These are phyloP conservation scores for Rostratula benghalensis DNA, from an alignment of 2,113 vertebrate species.

Conservation along the genomic window DNA sequence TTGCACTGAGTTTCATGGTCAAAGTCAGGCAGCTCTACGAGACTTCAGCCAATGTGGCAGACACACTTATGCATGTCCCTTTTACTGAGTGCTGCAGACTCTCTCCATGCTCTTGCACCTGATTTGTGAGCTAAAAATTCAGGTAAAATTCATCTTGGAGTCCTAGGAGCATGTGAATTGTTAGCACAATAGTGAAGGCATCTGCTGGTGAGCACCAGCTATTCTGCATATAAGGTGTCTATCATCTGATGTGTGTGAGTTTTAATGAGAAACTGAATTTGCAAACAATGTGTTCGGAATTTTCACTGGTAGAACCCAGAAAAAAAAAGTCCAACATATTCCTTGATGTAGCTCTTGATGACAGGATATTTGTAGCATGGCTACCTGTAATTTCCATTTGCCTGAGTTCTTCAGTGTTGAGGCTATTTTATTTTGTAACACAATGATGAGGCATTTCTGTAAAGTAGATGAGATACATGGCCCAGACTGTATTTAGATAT, in stretches of 20 bases:
- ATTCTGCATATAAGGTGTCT: neutral
- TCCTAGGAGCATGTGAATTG: neutral
- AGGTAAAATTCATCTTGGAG: neutral
- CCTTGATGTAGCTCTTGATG: neutral
- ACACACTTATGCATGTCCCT: neutral
- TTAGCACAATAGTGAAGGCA: neutral
- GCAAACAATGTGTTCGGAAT: neutral
- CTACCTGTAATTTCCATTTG: neutral
- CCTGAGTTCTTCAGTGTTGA: neutral
- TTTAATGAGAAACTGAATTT: neutral
- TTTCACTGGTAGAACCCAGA: neutral
- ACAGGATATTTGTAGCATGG: neutral
- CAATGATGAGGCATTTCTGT: neutral
- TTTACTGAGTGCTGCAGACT: neutral
- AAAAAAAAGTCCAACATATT: neutral
- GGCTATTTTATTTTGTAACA: neutral
- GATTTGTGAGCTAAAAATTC: neutral
- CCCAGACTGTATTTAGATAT: neutral
- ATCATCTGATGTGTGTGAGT: neutral
- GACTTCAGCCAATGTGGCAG: neutral
- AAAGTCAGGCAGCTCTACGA: neutral
- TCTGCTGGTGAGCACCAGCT: neutral
- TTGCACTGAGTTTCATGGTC: neutral
- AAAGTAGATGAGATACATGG: neutral
- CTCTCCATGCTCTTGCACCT: neutral